Conservation (phyloP, 1,140 invertebrate genomes). For the Piezodorus guildinii region DNA sequence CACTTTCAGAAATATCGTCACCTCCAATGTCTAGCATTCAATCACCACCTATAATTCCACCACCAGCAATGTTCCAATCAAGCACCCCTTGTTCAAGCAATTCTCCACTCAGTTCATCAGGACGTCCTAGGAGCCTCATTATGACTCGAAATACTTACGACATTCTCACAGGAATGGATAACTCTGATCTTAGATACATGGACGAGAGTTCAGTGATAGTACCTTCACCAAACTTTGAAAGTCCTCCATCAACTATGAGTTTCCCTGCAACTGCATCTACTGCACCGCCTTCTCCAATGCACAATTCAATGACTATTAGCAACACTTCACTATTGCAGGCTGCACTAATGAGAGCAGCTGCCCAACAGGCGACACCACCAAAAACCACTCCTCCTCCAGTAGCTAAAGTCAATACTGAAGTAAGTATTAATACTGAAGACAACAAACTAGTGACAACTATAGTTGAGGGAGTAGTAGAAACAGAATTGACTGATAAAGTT, state of each 20-base stretch:
- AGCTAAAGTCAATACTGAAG: constrained; percentile 57
- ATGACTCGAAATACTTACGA: constrained; percentile 49
- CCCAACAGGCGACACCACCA: constrained; percentile 36
- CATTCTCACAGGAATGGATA: constrained; percentile 61
- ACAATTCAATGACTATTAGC: constrained; percentile 29
- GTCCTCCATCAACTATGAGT: constrained; percentile 51
- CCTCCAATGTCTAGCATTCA: constrained; percentile 32
- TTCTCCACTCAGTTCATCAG: constrained; percentile 41
- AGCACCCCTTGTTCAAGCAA: constrained; percentile 49
- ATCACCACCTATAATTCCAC: constrained; percentile 48
- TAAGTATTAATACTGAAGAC: constrained; percentile 45
- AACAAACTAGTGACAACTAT: constrained; percentile 44
- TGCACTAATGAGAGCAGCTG: constrained; percentile 54
- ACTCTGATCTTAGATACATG: constrained; percentile 73
- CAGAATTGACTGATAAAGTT: constrained; percentile 21
- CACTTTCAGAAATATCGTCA: constrained; percentile 33
- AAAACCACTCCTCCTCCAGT: constrained; percentile 37
- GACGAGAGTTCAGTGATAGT: constrained; percentile 79
- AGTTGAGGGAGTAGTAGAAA: constrained; percentile 34
- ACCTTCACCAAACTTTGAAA: constrained; percentile 60
- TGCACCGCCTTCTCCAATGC: constrained; percentile 32
- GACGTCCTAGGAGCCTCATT: constrained; percentile 44
- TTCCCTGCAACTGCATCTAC: constrained; percentile 35
- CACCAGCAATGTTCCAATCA: constrained; percentile 57
- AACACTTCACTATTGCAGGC: constrained; percentile 52